These are phyloP conservation scores for Egretta garzetta DNA, from an alignment of 2,113 vertebrate genomes.

Conservation along the genomic window DNA sequence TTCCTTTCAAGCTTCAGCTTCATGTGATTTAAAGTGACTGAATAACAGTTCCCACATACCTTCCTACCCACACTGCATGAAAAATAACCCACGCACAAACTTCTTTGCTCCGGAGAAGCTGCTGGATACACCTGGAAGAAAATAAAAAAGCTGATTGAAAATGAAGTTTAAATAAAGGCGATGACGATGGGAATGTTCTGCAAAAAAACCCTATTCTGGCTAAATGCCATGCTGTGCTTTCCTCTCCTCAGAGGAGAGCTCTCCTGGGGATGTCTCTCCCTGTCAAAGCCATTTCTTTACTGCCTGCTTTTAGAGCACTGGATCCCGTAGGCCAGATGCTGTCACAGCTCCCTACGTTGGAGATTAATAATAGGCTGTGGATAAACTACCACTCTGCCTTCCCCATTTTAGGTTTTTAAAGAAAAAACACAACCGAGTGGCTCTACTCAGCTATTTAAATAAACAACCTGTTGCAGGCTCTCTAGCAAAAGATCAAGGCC, in stretches of 20 bases:
- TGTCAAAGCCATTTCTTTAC: constrained; percentile 13
- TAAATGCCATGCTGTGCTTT: neutral
- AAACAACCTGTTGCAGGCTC: neutral
- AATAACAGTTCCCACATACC: constrained; percentile 37
- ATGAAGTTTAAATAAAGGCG: neutral
- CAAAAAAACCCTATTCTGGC: neutral
- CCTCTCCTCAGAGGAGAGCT: neutral
- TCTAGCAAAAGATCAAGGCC: neutral
- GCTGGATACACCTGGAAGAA: constrained; percentile 24
- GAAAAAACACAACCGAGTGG: neutral
- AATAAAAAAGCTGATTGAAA: constrained; percentile 5
- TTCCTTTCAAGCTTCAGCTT: constrained; percentile 51
- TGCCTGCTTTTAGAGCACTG: neutral
- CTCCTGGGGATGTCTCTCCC: neutral
- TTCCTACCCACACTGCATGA: neutral
- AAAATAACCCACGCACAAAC: neutral
- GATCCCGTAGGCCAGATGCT: neutral
- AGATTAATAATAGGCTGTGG: neutral
- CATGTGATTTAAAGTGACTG: constrained; percentile 51
- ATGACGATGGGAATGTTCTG: neutral
- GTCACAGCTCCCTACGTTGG: neutral
- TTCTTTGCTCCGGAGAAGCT: neutral
- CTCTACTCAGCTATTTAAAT: neutral
- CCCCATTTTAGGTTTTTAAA: neutral
- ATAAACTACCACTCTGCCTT: neutral